Evolutionary conservation across 2,797 vertebrate genomes (phyloP), one percentile per base, ranked within the genome.

Genomic region (Labeo calbasu): DNA sequence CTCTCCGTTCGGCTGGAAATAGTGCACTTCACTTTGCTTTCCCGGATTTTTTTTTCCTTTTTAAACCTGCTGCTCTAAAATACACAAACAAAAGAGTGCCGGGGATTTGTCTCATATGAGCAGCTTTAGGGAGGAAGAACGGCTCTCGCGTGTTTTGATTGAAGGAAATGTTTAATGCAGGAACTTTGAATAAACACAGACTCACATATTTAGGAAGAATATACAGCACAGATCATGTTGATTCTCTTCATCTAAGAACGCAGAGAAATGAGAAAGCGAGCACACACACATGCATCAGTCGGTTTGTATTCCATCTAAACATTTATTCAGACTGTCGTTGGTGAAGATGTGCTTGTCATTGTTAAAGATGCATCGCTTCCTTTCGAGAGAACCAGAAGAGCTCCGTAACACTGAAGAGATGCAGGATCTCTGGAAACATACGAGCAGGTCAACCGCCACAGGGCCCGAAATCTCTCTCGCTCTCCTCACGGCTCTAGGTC

Each of bases 241-340:
- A 55, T 48, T 66, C n/a, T 23, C 59, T 17, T 72, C 86, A 86
- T 88, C 59, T 88, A 75, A 85, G 85, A 89, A 92, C 89, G 88
- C n/a, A 14, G 8, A 28, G 46, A 59, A 36, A 46, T 51, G 25
- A 59, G n/a, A 71, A 65, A 55, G 46, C 17, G 25, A 57, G 21
- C 79, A 59, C 50, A 57, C 5, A 61, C 61, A 65, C 61, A 50
- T 43, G 66, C 55, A 66, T 95, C 94, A 93, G 93, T 36, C 85
- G 10, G 32, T 71, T 25, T 71, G 36, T 46, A 5, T 12, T 46
- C 17, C 15, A 51, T 4, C 61, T 25, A 10, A 25, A 53, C 65
- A 69, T 80, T 88, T 76, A 66, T 83, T 89, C 36, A 40, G 32
- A 36, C 48, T 61, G 19, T 79, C 61, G 48, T n/a, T 3, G 53